A percentile compares a stretch with the other conserved stretches of the same genome.
phyloP scores from a whole-genome alignment of 2,888 invertebrate species.

The Cephus rjabovi region DNA sequence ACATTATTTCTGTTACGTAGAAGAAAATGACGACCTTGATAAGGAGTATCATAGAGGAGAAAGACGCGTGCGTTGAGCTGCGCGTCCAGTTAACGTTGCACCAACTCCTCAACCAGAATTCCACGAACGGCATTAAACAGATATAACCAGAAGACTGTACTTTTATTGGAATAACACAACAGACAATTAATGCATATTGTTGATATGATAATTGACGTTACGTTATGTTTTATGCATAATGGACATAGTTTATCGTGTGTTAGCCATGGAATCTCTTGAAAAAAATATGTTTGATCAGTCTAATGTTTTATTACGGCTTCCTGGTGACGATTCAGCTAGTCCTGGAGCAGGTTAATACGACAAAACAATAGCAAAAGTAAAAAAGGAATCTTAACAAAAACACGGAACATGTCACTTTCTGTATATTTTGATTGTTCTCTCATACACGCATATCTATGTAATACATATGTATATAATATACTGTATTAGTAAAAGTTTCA shows the following conservation, averaged over 20 bases:
- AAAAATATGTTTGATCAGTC: not conserved
- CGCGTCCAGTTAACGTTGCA: slow-evolving; percentile 77
- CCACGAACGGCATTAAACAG: slow-evolving; percentile 8
- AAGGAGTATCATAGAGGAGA: slow-evolving; percentile 79
- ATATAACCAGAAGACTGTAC: slow-evolving; percentile 3
- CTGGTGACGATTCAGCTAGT: not conserved
- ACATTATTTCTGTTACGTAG: slow-evolving; percentile 40
- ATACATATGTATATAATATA: not conserved
- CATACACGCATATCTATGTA: not conserved
- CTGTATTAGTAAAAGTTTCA: not conserved
- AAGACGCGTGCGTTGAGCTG: slow-evolving; percentile 78
- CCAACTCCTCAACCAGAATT: slow-evolving; percentile 50
- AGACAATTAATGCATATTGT: not conserved
- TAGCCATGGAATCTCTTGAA: not conserved
- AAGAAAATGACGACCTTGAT: slow-evolving; percentile 76
- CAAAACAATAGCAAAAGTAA: not conserved
- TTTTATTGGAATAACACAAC: not conserved
- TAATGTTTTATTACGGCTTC: not conserved
- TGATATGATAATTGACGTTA: not conserved
- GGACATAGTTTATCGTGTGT: not conserved
- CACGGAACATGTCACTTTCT: not conserved
- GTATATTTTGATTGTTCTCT: not conserved
- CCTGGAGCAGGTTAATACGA: not conserved
- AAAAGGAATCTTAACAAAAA: not conserved
- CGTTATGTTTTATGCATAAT: not conserved